A percentile compares a stretch with the other conserved stretches of the same genome.
Evolutionary conservation across 2,113 vertebrate genomes (phyloP).

Genomic region (Tricholaema leucomelas): DNA sequence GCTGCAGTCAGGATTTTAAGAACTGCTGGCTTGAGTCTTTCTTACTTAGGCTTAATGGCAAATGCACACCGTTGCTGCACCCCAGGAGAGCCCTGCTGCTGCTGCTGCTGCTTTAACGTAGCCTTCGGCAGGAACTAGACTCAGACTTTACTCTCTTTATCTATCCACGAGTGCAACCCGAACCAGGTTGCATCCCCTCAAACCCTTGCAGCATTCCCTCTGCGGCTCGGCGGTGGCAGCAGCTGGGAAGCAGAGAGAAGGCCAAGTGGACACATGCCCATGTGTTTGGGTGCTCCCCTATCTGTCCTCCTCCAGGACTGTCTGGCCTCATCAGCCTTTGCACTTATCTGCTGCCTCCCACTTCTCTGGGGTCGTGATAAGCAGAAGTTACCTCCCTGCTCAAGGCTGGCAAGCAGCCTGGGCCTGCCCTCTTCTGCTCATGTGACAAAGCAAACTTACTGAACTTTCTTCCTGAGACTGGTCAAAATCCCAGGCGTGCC

Average conservation of each 20-base stretch:
- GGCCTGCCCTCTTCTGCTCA: not conserved
- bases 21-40: not conserved
- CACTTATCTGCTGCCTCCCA: not conserved
- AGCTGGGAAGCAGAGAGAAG: not conserved
- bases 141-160: not conserved
- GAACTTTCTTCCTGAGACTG: not conserved
- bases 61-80: not conserved
- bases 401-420: not conserved
- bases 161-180: not conserved
- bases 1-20: not conserved
- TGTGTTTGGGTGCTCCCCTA: not conserved
- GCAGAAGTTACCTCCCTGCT: not conserved
- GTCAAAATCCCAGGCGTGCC: rapidly evolving
- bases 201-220: not conserved
- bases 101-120: not conserved
- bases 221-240: rapidly evolving
- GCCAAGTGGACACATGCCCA: rapidly evolving
- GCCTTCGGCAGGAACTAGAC: not conserved
- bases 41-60: not conserved
- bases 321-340: not conserved
- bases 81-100: not conserved
- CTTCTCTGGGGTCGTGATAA: not conserved
- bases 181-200: not conserved
- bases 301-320: not conserved
- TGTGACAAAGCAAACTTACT: rapidly evolving